Conservation (phyloP, 2,797 vertebrate species). For the Carduelis carduelis region DNA sequence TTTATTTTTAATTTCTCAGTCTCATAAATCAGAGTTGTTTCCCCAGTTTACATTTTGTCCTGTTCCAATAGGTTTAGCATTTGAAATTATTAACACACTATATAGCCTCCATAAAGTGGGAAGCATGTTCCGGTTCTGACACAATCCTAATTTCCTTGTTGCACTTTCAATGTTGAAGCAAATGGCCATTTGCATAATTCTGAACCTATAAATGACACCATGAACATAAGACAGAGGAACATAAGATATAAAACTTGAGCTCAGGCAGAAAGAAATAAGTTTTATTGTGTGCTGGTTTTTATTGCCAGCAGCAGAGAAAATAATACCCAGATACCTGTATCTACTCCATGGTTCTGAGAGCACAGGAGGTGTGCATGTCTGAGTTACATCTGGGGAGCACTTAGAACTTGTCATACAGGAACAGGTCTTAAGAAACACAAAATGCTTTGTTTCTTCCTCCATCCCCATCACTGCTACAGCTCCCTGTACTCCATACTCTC, state of each 20-base stretch:
- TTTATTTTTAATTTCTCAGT: constrained; percentile 9
- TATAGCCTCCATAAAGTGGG: not conserved
- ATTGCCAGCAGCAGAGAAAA: not conserved
- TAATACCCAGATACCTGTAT: not conserved
- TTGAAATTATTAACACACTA: not conserved
- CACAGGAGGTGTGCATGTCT: not conserved
- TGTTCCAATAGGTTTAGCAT: not conserved
- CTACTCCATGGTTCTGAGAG: not conserved
- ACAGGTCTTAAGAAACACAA: fast-evolving
- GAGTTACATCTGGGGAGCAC: not conserved
- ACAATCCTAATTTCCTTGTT: not conserved
- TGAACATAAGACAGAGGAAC: not conserved
- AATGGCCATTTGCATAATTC: not conserved
- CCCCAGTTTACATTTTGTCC: not conserved
- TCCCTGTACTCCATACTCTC: not conserved
- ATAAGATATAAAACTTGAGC: not conserved
- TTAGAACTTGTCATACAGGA: not conserved
- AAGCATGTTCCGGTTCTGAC: not conserved
- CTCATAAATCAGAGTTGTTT: not conserved
- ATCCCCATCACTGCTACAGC: not conserved
- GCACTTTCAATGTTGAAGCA: not conserved
- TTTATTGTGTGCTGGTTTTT: not conserved
- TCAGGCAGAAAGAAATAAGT: not conserved
- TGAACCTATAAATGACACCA: not conserved
- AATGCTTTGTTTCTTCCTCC: not conserved